Evolutionary conservation across 2,113 vertebrate species (phyloP).

Genomic region (Labeo rohita): DNA sequence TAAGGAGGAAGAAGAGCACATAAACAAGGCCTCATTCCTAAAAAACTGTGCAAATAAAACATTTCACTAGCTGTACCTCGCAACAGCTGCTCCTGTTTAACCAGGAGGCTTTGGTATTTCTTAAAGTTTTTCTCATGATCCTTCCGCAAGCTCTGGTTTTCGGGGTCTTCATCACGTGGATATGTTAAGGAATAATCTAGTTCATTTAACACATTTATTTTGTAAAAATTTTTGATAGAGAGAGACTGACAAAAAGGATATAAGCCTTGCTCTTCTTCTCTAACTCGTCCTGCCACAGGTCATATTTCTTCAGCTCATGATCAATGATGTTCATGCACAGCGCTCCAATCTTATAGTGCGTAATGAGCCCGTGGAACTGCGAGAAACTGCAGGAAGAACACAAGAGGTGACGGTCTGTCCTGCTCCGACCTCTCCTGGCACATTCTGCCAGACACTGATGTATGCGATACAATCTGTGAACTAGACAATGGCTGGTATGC

Average conservation of each 20-base stretch:
- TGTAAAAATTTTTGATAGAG: neutral
- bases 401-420: constrained; percentile 7
- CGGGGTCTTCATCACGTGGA: constrained; percentile 86
- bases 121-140: constrained; percentile 91
- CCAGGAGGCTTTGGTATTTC: constrained; percentile 90
- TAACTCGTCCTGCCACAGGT: constrained; percentile 93
- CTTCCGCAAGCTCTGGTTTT: constrained; percentile 86
- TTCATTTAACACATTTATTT: neutral
- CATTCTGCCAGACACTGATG: constrained; percentile 7
- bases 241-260: constrained; percentile 82
- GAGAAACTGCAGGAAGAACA: constrained; percentile 82
- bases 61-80: constrained; percentile 75
- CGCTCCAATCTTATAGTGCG: constrained; percentile 92
- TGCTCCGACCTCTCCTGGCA: neutral
- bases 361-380: constrained; percentile 91
- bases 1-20: neutral
- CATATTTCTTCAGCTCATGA: constrained; percentile 90
- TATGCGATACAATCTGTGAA: neutral
- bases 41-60: too few relatives aligned
- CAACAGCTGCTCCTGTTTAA: constrained; percentile 94
- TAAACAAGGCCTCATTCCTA: neutral
- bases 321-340: constrained; percentile 94
- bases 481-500: constrained; percentile 1
- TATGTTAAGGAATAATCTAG: constrained; percentile 77
- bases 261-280: constrained; percentile 92